Base-by-base conservation (phyloP, 1,140 invertebrate species). In the Antheraea mylitta region DNA sequence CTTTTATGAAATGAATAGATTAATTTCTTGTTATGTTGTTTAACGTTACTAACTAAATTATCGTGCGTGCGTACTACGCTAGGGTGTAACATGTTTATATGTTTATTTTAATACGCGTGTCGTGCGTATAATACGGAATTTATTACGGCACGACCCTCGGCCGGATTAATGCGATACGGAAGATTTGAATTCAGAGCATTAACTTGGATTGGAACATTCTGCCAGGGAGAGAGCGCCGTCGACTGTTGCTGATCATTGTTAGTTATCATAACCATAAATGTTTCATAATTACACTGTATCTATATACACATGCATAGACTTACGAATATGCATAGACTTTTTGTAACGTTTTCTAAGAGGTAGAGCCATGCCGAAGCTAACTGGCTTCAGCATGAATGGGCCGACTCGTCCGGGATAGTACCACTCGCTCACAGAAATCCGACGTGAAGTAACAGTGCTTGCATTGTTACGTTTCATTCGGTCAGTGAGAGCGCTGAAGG, bases 61-160 rank as follows among this genome's bases (percentile, higher is more conserved):
- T n/a, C 77, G 68, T 85, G 73, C 72, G 71, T 72, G 67, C 83
- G 78, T 88, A 74, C 82, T 73, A 68, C 70, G 80, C 71, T 84
- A 85, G 89, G 87, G 87, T 85, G 89, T 91, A 83, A 87, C 86
- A 89, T 90, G 87, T 90, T 89, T 90, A 91, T 91, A 90, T 90
- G 87, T 91, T 91, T 90, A 91, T 91, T 91, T 90, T 91, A 91
- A 91, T 90, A 91, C 89, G 87, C 86, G 87, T 88, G 87, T 91
- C 87, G 86, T 78, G 87, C 86, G 86, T 91, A 90, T 91, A 91
- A 90, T 91, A 88, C 86, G 85, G 89, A 91, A 91, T 91, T 90
- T 91, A 91, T 91, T 90, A 91, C 82, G 86, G 82, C 82, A 77
- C 85, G 78, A 85, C 89, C 87, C 86, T 80, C 87, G 71, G 69